phyloP scores from a whole-genome alignment of 2,113 vertebrate genomes.

The Daboia siamensis region DNA sequence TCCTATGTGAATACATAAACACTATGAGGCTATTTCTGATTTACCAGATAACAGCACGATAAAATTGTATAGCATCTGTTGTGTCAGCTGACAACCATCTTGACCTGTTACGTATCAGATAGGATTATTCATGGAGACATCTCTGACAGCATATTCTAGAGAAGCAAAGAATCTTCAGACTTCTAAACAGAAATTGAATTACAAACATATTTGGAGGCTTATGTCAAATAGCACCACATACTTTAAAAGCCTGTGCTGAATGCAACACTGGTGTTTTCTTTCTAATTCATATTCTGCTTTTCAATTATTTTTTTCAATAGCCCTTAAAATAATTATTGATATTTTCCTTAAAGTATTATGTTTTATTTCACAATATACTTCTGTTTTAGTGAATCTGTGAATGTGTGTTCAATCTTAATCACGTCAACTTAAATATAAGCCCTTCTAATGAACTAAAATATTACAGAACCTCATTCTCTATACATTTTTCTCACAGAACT shows the following conservation, averaged over 20 bases:
- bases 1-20: neutral
- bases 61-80: neutral
- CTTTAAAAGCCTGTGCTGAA: neutral
- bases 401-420: neutral
- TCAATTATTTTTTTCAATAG: neutral
- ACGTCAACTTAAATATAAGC: neutral
- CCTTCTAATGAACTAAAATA: neutral
- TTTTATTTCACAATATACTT: neutral
- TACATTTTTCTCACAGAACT: neutral
- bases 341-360: neutral
- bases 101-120: neutral
- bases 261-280: neutral
- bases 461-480: neutral
- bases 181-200: neutral
- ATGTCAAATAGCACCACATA: neutral
- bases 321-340: neutral
- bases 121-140: no score
- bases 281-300: neutral
- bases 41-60: neutral
- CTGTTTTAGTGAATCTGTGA: neutral
- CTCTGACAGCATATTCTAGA: neutral
- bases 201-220: neutral
- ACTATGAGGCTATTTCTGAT: neutral
- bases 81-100: neutral
- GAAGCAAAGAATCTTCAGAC: neutral